phyloP scores from a whole-genome alignment of 2,888 invertebrate genomes.

The Agriopis aurantiaria region DNA sequence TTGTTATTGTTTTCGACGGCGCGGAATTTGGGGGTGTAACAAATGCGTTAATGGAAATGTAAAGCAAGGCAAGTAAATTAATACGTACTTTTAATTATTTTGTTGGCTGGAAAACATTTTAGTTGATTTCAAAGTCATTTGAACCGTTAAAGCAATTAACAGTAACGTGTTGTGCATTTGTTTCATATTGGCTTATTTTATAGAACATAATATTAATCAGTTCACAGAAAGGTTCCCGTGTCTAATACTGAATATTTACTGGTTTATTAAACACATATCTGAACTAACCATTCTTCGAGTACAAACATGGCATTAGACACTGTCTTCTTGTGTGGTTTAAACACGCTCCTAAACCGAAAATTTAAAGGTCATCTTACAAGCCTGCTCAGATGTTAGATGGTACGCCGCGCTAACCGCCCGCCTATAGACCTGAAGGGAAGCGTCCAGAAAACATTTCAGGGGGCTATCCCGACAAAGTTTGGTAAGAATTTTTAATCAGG shows the following conservation, averaged over 20 bases:
- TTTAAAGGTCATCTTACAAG: not conserved
- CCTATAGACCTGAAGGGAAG: slow-evolving; percentile 21
- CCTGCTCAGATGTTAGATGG: not conserved
- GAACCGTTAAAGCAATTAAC: not conserved
- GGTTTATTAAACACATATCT: too few relatives aligned
- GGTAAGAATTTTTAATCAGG: slow-evolving; percentile 81
- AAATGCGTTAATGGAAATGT: slow-evolving; percentile 27
- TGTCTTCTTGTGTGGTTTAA: too few relatives aligned
- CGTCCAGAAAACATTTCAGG: slow-evolving; percentile 61
- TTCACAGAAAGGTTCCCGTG: too few relatives aligned
- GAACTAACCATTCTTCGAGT: too few relatives aligned
- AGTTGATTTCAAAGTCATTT: not conserved
- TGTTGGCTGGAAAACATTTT: not conserved
- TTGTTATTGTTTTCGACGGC: slow-evolving; percentile 34
- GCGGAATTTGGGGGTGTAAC: slow-evolving; percentile 24
- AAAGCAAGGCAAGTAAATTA: slow-evolving; percentile 8
- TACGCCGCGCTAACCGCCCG: not conserved
- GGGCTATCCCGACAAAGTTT: slow-evolving; percentile 74
- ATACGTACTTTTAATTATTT: slow-evolving; percentile 4
- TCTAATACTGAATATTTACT: too few relatives aligned
- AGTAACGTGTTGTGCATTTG: too few relatives aligned
- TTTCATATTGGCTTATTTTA: too few relatives aligned
- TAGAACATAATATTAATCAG: too few relatives aligned
- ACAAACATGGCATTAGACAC: too few relatives aligned
- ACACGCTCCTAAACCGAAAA: not conserved